Percentiles rank a stretch among this genome's conserved stretches.
phyloP scores from a whole-genome alignment of 2,888 invertebrate species.

The Micoletzkya japonica region DNA sequence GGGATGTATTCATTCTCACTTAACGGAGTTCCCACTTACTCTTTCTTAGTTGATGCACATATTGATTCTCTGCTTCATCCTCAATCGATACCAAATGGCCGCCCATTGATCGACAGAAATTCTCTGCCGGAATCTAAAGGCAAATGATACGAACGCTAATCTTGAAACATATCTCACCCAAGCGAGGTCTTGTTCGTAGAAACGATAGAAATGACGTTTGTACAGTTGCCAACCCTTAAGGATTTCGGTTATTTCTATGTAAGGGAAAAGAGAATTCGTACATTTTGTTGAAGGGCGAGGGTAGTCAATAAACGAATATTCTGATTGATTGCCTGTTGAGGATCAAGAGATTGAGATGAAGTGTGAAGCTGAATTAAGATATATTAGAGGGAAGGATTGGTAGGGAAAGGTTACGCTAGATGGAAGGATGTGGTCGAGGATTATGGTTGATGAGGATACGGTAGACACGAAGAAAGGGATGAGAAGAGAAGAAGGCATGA shows the following conservation, averaged over 20 bases:
- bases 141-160: neutral
- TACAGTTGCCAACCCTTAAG: conserved; percentile 55
- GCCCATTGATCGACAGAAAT: conserved; percentile 57
- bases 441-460: neutral
- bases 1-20: too few relatives aligned
- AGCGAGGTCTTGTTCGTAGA: conserved; percentile 57
- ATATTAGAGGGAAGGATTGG: too few relatives aligned
- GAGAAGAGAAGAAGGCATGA: conserved; percentile 11
- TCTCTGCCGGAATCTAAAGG: conserved; percentile 52
- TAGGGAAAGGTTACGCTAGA: conserved; percentile 15
- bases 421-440: conserved; percentile 20
- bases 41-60: conserved; percentile 54
- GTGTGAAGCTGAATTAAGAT: too few relatives aligned
- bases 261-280: conserved; percentile 37
- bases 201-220: conserved; percentile 53
- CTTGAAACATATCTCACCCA: conserved; percentile 36
- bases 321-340: too few relatives aligned
- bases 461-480: neutral
- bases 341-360: too few relatives aligned
- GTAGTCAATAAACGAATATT: conserved; percentile 47
- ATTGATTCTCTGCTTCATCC: conserved; percentile 56
- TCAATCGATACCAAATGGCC: conserved; percentile 54
- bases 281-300: conserved; percentile 47
- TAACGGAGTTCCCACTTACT: conserved; percentile 41
- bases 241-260: neutral